Evolutionary conservation across 2,113 vertebrate genomes (phyloP), one percentile per base, ranked within the genome.

Genomic region (Gopherus flavomarginatus): DNA sequence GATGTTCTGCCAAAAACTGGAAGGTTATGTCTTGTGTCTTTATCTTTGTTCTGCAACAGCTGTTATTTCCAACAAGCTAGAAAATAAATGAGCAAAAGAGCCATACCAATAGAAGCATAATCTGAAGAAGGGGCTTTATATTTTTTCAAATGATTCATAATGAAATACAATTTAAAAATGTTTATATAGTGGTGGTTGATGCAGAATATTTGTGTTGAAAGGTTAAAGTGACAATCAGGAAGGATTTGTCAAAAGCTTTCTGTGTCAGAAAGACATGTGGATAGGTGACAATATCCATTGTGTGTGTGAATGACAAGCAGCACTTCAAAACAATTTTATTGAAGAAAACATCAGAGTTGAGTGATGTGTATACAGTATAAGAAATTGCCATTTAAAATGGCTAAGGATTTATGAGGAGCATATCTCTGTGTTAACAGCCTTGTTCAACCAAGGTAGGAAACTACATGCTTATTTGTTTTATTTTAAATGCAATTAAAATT

Each of bases 401-500:
- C 9, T 81, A 89, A 72, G 31, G 87, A 96, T 94, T 89, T 92
- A 90, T n/a, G 0, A 93, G 65, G 29, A 92, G 27, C 6, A 90
- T 69, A 9, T 4, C 6, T 69, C 57, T 75, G 19, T 54, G 49
- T 93, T 96, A 82, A 90, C 44, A 83, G 47, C 12, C 59, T 42
- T 83, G 47, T n/a, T n/a, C 8, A 85, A 57, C 53, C 83, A 94
- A 57, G 83, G 87, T 91, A 92, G 12, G 29, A 53, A 57, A 69
- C 35, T 35, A 65, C 31, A 17, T 65, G 17, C n/a, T 35, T 69
- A n/a, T 69, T n/a, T 69, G 4, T n/a, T 69, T 35, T n/a, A 79
- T 96, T 97, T 88, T 62, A 95, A 92, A 96, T 27, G 8, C 26
- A 62, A 91, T 90, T 90, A 54, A 87, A 94, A 96, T 81, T 81